Conservation (phyloP, 2,888 invertebrate genomes). For the Gastracanthus pulcherrimus region DNA sequence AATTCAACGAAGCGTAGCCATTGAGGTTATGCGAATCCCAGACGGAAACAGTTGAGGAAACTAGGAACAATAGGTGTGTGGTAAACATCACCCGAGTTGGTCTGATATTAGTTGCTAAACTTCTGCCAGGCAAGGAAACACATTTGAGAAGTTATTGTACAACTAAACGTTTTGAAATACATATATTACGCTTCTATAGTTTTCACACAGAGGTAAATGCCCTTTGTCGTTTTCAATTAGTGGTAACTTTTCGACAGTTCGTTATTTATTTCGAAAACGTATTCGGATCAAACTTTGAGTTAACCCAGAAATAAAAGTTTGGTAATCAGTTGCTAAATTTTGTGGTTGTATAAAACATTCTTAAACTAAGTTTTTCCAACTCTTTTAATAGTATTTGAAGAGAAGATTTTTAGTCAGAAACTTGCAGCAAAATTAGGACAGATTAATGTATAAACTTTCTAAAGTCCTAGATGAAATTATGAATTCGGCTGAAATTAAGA, state of each 20-base stretch:
- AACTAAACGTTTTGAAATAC: slow-evolving; percentile 39
- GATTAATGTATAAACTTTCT: too few species aligned
- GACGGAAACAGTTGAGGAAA: slow-evolving; percentile 24
- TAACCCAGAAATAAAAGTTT: too few species aligned
- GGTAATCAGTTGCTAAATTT: too few species aligned
- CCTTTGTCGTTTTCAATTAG: neutral
- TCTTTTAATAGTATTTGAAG: too few species aligned
- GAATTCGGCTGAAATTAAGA: too few species aligned
- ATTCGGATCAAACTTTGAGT: too few species aligned
- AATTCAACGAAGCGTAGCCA: neutral
- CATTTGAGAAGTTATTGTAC: slow-evolving; percentile 42
- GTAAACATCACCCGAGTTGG: slow-evolving; percentile 30
- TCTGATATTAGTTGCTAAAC: slow-evolving; percentile 42
- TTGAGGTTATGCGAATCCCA: slow-evolving; percentile 19
- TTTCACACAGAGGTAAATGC: neutral
- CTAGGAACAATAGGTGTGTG: slow-evolving; percentile 31
- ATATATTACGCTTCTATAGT: neutral
- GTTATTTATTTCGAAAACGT: too few species aligned
- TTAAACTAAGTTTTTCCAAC: too few species aligned
- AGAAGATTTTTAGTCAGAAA: too few species aligned
- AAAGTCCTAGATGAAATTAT: too few species aligned
- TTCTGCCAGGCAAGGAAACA: slow-evolving; percentile 22
- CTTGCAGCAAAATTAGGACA: too few species aligned
- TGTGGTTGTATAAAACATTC: too few species aligned
- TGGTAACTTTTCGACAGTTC: neutral